These are phyloP conservation scores for Synanthedon vespiformis DNA, from an alignment of 2,888 invertebrate genomes.

Conservation along the genomic window DNA sequence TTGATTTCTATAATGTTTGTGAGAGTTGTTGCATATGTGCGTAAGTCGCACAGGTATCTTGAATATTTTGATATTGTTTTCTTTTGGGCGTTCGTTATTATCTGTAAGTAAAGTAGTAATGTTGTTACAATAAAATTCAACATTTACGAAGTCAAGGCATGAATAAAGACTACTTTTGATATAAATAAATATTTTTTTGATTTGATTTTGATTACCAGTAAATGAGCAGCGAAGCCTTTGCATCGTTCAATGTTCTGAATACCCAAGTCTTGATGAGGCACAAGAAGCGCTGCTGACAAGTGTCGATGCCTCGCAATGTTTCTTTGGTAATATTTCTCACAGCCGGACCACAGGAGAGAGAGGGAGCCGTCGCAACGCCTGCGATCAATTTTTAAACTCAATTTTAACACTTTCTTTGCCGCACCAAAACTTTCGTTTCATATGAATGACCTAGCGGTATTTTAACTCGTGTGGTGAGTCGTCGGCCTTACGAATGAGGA, in stretches of 20 bases:
- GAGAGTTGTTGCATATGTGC: constrained; percentile 53
- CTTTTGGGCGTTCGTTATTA: constrained; percentile 76
- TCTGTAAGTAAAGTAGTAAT: constrained; percentile 43
- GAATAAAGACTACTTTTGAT: too few species aligned
- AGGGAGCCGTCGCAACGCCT: constrained; percentile 65
- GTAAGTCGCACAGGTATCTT: constrained; percentile 67
- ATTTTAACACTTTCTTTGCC: too few species aligned
- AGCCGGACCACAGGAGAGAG: constrained; percentile 76
- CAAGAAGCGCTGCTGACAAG: constrained; percentile 71
- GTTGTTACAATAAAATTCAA: background rate
- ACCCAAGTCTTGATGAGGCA: constrained; percentile 84
- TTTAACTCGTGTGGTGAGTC: too few species aligned
- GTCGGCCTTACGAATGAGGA: too few species aligned
- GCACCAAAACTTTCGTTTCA: too few species aligned
- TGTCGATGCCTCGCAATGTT: constrained; percentile 77
- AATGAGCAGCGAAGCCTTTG: constrained; percentile 84
- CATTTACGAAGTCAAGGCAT: too few species aligned
- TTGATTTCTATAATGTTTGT: constrained; percentile 42
- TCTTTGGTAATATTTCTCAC: constrained; percentile 80
- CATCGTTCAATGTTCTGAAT: constrained; percentile 85
- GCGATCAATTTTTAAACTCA: background rate
- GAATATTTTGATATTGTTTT: constrained; percentile 70
- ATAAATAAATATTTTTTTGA: too few species aligned
- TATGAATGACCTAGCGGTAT: too few species aligned
- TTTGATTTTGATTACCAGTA: constrained; percentile 64